Conservation (phyloP, 2,113 vertebrate genomes). For the Parus major region DNA sequence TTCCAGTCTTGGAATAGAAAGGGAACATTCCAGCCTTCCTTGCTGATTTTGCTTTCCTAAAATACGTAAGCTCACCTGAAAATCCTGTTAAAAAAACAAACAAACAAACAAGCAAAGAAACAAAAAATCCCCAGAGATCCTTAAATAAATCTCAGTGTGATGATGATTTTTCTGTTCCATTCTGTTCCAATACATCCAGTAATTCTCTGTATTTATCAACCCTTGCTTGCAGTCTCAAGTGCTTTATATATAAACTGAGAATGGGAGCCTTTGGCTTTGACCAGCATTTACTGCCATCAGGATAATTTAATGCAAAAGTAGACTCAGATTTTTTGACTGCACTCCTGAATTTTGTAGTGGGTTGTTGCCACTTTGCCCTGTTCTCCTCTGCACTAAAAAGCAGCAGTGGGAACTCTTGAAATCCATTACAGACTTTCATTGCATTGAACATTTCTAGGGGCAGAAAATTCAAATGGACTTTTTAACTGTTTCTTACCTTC, state of each 20-base stretch:
- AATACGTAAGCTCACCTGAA: background rate
- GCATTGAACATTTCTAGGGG: background rate
- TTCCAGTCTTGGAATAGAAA: background rate
- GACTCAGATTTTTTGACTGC: background rate
- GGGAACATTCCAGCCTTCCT: background rate
- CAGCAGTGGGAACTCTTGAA: background rate
- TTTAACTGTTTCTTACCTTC: background rate
- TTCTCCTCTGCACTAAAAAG: background rate
- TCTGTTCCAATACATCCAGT: background rate
- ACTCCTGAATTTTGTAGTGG: background rate
- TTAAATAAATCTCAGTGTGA: background rate
- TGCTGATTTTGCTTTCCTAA: background rate
- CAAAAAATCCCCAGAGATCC: background rate
- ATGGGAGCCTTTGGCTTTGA: background rate
- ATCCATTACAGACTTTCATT: background rate
- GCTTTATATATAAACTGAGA: background rate
- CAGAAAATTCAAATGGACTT: background rate
- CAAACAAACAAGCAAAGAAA: background rate
- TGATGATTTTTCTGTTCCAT: background rate
- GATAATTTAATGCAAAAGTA: background rate
- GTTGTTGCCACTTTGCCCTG: background rate
- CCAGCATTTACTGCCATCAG: background rate
- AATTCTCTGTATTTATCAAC: background rate
- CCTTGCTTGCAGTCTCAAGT: background rate
- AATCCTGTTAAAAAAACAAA: background rate